Evolutionary conservation across 2,113 vertebrate genomes (phyloP).

Genomic region (Phyllostomus discolor): DNA sequence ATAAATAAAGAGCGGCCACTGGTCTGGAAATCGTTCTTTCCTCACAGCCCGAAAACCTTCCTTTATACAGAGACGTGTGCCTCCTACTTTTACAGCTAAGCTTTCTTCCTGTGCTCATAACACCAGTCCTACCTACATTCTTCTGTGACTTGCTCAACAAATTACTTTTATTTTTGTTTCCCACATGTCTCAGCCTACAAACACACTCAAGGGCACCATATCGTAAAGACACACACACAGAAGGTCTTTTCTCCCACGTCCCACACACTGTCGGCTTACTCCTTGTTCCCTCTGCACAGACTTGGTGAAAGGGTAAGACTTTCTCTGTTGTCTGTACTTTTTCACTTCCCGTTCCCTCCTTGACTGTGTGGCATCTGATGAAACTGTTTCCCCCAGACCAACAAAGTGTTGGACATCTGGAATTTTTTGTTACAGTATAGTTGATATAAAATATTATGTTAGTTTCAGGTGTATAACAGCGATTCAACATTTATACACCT

Average conservation of each 20-base stretch:
- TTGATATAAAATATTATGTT: neutral
- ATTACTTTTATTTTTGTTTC: neutral
- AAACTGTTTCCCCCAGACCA: neutral
- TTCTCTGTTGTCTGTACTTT: neutral
- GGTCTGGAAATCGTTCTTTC: neutral
- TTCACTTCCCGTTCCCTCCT: neutral
- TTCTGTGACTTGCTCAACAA: neutral
- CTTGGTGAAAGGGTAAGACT: neutral
- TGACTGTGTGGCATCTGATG: neutral
- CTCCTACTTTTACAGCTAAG: neutral
- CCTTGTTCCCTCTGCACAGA: neutral
- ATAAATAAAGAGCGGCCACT: neutral
- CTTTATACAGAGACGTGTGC: neutral
- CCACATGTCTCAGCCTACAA: neutral
- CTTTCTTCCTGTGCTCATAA: neutral
- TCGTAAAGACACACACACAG: neutral
- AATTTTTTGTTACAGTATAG: neutral
- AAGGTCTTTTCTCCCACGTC: neutral
- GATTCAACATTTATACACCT: neutral
- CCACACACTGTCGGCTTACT: neutral
- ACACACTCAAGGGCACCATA: neutral
- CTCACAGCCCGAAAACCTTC: neutral
- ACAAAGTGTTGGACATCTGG: neutral
- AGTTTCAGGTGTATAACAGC: neutral
- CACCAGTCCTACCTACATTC: neutral